Percentiles rank a stretch among this genome's conserved stretches.
phyloP scores from a whole-genome alignment of 2,113 vertebrate species.

The Abramis brama region DNA sequence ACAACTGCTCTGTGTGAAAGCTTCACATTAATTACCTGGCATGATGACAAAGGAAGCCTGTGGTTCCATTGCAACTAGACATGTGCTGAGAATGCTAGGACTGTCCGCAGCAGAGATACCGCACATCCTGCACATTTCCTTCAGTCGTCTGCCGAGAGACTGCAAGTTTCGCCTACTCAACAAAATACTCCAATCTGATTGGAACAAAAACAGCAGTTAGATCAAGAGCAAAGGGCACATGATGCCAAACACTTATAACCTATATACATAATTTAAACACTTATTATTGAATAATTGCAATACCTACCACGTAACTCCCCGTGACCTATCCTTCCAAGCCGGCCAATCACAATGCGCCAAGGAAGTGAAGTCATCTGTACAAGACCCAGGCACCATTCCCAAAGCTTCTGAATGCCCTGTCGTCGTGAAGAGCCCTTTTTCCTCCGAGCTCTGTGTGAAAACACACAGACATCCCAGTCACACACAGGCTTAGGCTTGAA shows the following conservation, averaged over 20 bases:
- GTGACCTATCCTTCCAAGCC: slow-evolving; percentile 94
- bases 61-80: slow-evolving; percentile 95
- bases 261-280: too few species aligned
- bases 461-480: background rate
- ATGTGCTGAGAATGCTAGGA: slow-evolving; percentile 96
- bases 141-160: slow-evolving; percentile 92
- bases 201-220: slow-evolving; percentile 16
- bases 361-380: slow-evolving; percentile 98
- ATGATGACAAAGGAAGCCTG: slow-evolving; percentile 97
- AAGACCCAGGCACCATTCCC: slow-evolving; percentile 97
- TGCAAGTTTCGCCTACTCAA: slow-evolving; percentile 94
- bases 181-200: slow-evolving; percentile 94
- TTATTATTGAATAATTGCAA: background rate
- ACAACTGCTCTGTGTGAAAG: slow-evolving; percentile 15
- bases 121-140: slow-evolving; percentile 98
- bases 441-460: slow-evolving; percentile 84
- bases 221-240: background rate
- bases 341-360: slow-evolving; percentile 98
- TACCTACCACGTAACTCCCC: slow-evolving; percentile 92
- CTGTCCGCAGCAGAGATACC: slow-evolving; percentile 95
- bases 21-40: slow-evolving; percentile 82
- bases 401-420: slow-evolving; percentile 94
- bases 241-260: background rate
- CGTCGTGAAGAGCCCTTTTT: slow-evolving; percentile 98
- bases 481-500: background rate